phyloP scores from a whole-genome alignment of 2,797 vertebrate species.

The Notolepis coatsorum region DNA sequence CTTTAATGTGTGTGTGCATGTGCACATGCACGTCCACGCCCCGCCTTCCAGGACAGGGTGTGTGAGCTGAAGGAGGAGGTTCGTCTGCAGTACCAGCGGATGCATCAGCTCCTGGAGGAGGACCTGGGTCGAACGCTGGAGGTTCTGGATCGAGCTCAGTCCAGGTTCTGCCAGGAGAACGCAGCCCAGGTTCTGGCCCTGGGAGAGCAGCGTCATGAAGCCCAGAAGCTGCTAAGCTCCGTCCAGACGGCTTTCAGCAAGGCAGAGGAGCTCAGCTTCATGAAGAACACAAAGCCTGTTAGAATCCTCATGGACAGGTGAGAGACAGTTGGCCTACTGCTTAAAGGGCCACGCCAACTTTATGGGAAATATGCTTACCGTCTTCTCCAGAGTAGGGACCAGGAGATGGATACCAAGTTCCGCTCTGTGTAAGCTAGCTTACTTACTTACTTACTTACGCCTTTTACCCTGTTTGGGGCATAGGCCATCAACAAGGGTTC shows the following conservation, averaged over 20 bases:
- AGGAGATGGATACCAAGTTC: no score
- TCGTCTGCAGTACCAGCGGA: constrained; percentile 96
- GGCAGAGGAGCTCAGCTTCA: constrained; percentile 98
- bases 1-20: neutral
- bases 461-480: no score
- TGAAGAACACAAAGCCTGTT: constrained; percentile 99
- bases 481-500: no score
- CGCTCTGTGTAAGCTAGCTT: no score
- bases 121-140: constrained; percentile 96
- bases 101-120: constrained; percentile 98
- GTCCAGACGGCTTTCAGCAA: constrained; percentile 97
- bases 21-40: constrained; percentile 1
- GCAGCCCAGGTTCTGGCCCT: constrained; percentile 93
- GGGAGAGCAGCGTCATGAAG: constrained; percentile 96
- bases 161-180: constrained; percentile 97
- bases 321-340: no score
- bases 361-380: no score
- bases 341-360: no score
- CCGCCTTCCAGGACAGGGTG: constrained; percentile 95
- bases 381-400: no score
- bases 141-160: constrained; percentile 95
- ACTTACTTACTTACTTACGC: no score
- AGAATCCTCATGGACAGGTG: constrained; percentile 99
- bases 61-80: constrained; percentile 98
- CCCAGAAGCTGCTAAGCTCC: constrained; percentile 97